Evolutionary conservation across 2,797 vertebrate species (phyloP), one percentile per base, ranked within the genome.

Genomic region (Delichon dasypus): DNA sequence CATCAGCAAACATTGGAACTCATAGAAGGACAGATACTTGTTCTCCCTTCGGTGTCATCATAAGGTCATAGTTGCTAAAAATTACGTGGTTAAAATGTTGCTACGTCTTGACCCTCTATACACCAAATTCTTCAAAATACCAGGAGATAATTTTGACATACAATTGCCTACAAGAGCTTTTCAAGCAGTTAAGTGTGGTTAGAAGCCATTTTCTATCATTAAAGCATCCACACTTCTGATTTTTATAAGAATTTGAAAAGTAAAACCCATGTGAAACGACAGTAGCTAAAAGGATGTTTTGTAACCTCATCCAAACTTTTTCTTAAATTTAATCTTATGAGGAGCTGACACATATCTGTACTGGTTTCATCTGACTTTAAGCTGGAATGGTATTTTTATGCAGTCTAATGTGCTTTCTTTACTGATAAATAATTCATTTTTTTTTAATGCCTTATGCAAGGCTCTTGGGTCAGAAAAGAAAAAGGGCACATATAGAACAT

Each of bases 181-280:
- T 91, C 70, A 68, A 78, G 70, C n/a, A 93, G 54, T 81, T 88
- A 86, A 72, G 61, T 73, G 54, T 62, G 27, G 21, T 84, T 93
- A 84, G 62, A 78, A 73, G 22, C 14, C 47, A 92, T 95, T 90
- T 95, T 54, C 73, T 93, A 2, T 78, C 83, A 86, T 88, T 95
- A 86, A 94, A 86, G 23, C 14, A 73, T 76, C 34, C 27, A 66
- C 3, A 27, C 2, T 90, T 95, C 44, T 74, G 48, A 44, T 73
- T 82, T 62, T 45, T 77, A 30, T 21, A 47, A 57, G 18, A 93
- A 64, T 73, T 38, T 73, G 51, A 19, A 82, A 94, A 92, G 73
- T 60, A 74, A 86, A 83, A 57, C 19, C 8, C 70, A 15, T 67
- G 17, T 29, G 30, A 84, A 90, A 77, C 54, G 30, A 62, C 3